These are phyloP conservation scores for Xiphophorus birchmanni DNA, from an alignment of 2,797 vertebrate genomes.

Conservation along the genomic window DNA sequence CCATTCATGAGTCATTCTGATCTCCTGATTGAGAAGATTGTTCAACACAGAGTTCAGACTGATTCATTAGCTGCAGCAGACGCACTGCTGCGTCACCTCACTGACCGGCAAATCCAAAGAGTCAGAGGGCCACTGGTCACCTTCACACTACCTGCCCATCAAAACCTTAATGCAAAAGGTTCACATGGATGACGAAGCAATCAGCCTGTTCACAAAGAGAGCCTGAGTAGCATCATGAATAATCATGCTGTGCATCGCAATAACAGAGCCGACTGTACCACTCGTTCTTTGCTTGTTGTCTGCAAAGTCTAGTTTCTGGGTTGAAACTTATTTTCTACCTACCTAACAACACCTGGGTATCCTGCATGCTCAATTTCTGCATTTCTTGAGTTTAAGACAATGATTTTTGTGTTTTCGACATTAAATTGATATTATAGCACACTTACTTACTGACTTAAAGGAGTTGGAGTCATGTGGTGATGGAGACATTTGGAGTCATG, in stretches of 20 bases:
- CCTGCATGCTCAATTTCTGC: not conserved
- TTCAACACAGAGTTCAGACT: conserved; percentile 7
- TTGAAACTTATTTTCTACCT: not conserved
- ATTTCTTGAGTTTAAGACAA: not conserved
- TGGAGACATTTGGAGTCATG: not conserved
- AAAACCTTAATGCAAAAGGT: conserved; percentile 5
- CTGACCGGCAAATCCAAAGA: conserved; percentile 15
- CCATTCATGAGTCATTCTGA: conserved; percentile 25
- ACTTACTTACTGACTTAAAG: not conserved
- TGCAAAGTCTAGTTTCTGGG: not conserved
- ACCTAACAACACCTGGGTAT: not conserved
- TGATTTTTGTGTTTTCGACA: not conserved
- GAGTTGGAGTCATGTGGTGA: not conserved
- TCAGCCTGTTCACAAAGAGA: conserved; percentile 26
- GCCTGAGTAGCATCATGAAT: conserved; percentile 36
- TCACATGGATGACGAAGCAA: conserved; percentile 37
- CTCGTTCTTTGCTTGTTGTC: not conserved
- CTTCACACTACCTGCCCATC: not conserved
- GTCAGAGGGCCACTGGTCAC: conserved; percentile 22
- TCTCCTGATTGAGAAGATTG: conserved; percentile 21
- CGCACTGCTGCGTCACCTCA: conserved; percentile 12
- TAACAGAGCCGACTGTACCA: not conserved
- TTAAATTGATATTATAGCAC: not conserved
- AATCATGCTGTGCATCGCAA: conserved; percentile 25
- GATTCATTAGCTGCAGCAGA: conserved; percentile 29